Conservation (phyloP, 2,113 vertebrate species). For the Amblyornis subalaris region DNA sequence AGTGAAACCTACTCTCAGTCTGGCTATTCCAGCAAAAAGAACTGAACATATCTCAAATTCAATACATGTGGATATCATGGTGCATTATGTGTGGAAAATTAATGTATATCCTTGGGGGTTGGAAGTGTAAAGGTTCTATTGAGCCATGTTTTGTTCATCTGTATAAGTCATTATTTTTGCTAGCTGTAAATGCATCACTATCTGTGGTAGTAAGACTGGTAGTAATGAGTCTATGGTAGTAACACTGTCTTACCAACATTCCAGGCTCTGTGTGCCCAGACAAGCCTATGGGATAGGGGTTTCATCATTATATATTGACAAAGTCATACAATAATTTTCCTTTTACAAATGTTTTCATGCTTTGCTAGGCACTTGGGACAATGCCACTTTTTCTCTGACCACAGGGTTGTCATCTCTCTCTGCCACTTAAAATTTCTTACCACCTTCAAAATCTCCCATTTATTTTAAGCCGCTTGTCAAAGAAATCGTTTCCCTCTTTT, state of each 20-base stretch:
- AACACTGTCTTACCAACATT: neutral
- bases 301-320: neutral
- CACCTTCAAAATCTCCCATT: neutral
- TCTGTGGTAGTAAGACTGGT: no score
- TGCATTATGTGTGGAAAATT: neutral
- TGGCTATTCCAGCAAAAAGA: neutral
- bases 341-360: neutral
- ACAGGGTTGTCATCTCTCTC: neutral
- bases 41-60: neutral
- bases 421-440: neutral
- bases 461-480: slow-evolving; percentile 23
- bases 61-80: neutral
- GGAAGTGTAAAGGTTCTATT: neutral
- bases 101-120: neutral
- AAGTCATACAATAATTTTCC: neutral
- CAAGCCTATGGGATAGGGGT: neutral
- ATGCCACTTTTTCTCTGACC: neutral
- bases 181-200: neutral
- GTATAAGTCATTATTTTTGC: neutral
- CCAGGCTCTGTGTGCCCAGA: neutral
- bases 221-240: neutral
- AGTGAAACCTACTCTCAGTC: neutral
- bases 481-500: neutral
- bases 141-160: neutral
- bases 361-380: neutral